These are phyloP conservation scores for Eilema griseolum DNA, from an alignment of 2,888 invertebrate species.

Conservation along the genomic window DNA sequence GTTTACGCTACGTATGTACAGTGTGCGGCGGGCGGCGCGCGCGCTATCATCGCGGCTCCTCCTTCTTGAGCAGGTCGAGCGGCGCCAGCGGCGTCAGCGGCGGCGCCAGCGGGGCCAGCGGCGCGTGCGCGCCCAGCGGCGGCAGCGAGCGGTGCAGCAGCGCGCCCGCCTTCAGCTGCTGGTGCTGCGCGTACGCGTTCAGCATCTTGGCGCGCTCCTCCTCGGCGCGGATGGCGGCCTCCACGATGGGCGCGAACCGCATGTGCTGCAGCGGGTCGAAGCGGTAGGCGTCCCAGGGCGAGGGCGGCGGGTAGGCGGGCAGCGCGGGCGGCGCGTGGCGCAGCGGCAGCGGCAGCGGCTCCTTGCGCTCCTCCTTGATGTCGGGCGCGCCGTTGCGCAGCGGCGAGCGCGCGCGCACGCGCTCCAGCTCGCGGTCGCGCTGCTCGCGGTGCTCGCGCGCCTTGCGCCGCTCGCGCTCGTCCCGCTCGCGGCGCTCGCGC, in stretches of 20 bases:
- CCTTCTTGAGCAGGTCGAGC: constrained; percentile 88
- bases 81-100: constrained; percentile 80
- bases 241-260: constrained; percentile 93
- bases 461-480: constrained; percentile 86
- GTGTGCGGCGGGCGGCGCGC: constrained; percentile 48
- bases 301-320: constrained; percentile 87
- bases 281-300: constrained; percentile 90
- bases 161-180: constrained; percentile 83
- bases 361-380: constrained; percentile 84
- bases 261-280: constrained; percentile 90
- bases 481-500: constrained; percentile 87
- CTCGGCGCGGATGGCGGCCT: constrained; percentile 92
- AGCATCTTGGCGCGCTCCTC: constrained; percentile 93
- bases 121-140: constrained; percentile 73
- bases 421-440: constrained; percentile 88
- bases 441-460: constrained; percentile 82
- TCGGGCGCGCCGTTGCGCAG: constrained; percentile 90
- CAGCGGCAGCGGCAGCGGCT: constrained; percentile 81
- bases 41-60: constrained; percentile 86
- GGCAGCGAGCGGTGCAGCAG: constrained; percentile 78
- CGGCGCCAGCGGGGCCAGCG: constrained; percentile 85
- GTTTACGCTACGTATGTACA: constrained; percentile 61
- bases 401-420: constrained; percentile 91
- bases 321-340: constrained; percentile 76
- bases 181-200: constrained; percentile 89